phyloP scores from a whole-genome alignment of 2,888 invertebrate genomes.

The Oxyteleia sp. region DNA sequence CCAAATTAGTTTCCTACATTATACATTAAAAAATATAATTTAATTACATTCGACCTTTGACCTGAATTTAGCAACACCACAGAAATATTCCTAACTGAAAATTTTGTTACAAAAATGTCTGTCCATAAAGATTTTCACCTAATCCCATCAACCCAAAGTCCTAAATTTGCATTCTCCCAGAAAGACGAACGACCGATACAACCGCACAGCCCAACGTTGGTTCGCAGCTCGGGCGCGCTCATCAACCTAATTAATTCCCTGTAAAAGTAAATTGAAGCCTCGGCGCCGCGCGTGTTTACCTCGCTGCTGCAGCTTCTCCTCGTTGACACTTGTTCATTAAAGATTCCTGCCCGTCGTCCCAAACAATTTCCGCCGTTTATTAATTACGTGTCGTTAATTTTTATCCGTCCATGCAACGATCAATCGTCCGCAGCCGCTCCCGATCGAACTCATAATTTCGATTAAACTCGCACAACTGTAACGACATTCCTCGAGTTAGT shows the following conservation, averaged over 20 bases:
- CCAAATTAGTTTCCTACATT: no score
- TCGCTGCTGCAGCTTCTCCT: neutral
- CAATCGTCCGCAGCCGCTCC: constrained; percentile 34
- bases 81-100: no score
- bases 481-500: constrained; percentile 53
- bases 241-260: constrained; percentile 59
- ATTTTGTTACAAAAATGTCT: no score
- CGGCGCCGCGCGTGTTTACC: constrained; percentile 35
- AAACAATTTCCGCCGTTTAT: constrained; percentile 26
- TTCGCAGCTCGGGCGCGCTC: constrained; percentile 30
- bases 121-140: no score
- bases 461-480: constrained; percentile 51
- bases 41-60: no score
- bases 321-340: constrained; percentile 51
- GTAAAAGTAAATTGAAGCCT: constrained; percentile 55
- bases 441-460: constrained; percentile 47
- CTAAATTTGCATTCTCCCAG: no score
- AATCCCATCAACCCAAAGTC: no score
- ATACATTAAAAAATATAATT: no score
- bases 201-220: no score
- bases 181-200: no score
- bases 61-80: no score
- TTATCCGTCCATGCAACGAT: constrained; percentile 21
- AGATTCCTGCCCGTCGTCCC: constrained; percentile 13
- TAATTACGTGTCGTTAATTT: constrained; percentile 33